phyloP scores from a whole-genome alignment of 37 sponge, comb jelly and placozoan genomes.

The Chondrosia reniformis region DNA sequence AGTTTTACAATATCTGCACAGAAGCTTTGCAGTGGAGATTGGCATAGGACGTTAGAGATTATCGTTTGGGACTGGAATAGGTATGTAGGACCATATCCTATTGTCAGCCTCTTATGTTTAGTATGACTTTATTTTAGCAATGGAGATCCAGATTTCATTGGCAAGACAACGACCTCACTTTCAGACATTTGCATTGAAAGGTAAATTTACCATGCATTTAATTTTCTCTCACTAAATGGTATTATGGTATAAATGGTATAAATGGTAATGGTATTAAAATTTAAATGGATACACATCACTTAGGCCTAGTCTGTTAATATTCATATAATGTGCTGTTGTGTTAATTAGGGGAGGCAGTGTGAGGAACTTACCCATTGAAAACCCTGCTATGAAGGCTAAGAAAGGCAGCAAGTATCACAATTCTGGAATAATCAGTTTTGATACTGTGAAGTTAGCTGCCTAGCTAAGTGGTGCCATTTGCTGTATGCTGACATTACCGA shows the following conservation, averaged over 20 bases:
- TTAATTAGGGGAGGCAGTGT: constrained; percentile 62
- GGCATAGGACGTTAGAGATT: constrained; percentile 68
- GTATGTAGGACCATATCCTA: no score
- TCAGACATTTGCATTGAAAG: constrained; percentile 65
- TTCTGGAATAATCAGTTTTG: constrained; percentile 33
- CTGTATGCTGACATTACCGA: neutral
- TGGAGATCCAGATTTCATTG: constrained; percentile 78
- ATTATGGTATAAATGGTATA: neutral
- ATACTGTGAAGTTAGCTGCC: constrained; percentile 45
- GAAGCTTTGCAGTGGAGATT: constrained; percentile 88
- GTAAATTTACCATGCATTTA: no score
- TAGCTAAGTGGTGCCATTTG: neutral
- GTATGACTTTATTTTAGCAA: no score
- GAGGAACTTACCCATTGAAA: constrained; percentile 53
- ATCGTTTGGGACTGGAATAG: constrained; percentile 89
- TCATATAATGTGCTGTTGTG: neutral
- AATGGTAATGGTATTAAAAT: neutral
- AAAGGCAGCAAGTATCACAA: neutral
- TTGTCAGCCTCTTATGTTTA: no score
- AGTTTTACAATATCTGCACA: constrained; percentile 40
- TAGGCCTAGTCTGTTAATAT: neutral
- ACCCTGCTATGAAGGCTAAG: constrained; percentile 58
- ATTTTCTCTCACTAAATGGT: no score
- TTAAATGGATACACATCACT: neutral
- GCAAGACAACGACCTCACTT: constrained; percentile 41